These are phyloP conservation scores for Drosophila kambysellisi DNA, from an alignment of 2,888 invertebrate species.

Conservation along the genomic window DNA sequence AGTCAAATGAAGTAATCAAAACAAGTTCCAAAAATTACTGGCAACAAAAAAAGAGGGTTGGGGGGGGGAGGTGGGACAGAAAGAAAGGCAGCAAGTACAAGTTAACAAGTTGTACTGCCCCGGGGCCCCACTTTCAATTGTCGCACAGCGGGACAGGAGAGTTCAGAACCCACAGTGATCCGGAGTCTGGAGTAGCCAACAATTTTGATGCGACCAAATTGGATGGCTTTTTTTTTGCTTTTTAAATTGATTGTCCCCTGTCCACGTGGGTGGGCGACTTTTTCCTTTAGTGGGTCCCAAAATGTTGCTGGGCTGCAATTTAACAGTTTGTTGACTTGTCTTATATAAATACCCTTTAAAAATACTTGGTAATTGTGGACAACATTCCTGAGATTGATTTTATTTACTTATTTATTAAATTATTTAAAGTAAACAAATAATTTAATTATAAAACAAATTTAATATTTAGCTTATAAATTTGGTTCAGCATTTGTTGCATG, in stretches of 20 bases:
- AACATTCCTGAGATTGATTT: not conserved
- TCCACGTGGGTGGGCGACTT: constrained; percentile 58
- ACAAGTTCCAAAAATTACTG: constrained; percentile 45
- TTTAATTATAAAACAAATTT: not conserved
- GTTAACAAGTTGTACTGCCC: constrained; percentile 69
- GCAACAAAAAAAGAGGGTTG: not conserved
- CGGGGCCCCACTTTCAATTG: constrained; percentile 73
- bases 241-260: constrained; percentile 56
- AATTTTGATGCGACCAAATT: constrained; percentile 69
- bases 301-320: constrained; percentile 21
- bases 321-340: constrained; percentile 39
- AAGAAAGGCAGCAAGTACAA: constrained; percentile 48
- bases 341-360: not conserved
- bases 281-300: constrained; percentile 14
- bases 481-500: too few species aligned
- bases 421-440: not conserved
- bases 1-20: constrained; percentile 72
- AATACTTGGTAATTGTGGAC: not conserved
- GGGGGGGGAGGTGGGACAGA: constrained; percentile 17
- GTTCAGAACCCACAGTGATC: not conserved
- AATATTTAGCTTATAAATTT: not conserved
- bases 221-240: constrained; percentile 27
- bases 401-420: not conserved
- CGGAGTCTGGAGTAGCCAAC: constrained; percentile 31
- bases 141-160: constrained; percentile 57